phyloP scores from a whole-genome alignment of 2,113 vertebrate genomes.

The Trachemys scripta region DNA sequence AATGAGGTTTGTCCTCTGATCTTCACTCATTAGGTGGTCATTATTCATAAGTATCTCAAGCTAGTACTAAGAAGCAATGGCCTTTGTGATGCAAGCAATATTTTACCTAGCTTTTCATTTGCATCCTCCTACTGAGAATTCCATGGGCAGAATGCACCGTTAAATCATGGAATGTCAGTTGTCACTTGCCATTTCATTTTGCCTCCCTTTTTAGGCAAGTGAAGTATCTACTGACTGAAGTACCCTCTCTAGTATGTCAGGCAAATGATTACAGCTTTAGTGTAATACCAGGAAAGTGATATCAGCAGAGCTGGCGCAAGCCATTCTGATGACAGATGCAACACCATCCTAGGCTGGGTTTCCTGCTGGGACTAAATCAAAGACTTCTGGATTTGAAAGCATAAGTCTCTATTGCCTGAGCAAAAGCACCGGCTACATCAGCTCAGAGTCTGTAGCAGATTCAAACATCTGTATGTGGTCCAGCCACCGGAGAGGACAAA shows the following conservation, averaged over 20 bases:
- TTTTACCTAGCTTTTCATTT: fast-evolving
- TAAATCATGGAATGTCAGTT: background rate
- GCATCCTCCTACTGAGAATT: fast-evolving
- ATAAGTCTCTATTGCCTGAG: background rate
- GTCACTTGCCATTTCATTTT: background rate
- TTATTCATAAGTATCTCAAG: background rate
- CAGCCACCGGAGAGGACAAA: fast-evolving
- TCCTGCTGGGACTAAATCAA: background rate
- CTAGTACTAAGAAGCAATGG: background rate
- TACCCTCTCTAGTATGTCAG: fast-evolving
- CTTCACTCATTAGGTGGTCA: background rate
- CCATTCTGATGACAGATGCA: fast-evolving
- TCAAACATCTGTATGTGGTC: background rate
- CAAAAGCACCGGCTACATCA: slow-evolving; percentile 15
- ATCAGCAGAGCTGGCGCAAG: fast-evolving
- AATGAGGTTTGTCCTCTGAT: background rate
- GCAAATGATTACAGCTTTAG: fast-evolving
- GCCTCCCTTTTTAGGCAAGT: background rate
- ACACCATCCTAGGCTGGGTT: fast-evolving
- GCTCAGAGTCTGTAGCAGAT: background rate
- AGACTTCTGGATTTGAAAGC: background rate
- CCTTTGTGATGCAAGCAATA: background rate
- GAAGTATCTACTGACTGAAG: fast-evolving
- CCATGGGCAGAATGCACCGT: background rate
- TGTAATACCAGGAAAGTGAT: fast-evolving